Evolutionary conservation across 2,888 invertebrate genomes (phyloP).

Genomic region (Geotrupes spiniger): DNA sequence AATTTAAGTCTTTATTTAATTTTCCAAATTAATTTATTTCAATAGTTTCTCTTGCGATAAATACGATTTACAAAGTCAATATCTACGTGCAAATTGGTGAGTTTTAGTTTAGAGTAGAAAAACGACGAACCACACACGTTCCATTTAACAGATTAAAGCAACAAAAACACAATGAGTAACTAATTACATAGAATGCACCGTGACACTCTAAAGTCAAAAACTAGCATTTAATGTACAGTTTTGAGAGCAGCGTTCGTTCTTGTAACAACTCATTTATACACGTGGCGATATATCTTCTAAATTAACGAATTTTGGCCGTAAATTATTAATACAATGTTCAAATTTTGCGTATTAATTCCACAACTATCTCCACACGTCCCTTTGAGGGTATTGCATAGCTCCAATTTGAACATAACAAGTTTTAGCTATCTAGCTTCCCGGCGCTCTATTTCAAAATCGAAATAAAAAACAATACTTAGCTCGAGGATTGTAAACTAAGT

Average conservation of each 20-base stretch:
- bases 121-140: background rate
- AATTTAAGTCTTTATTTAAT: background rate
- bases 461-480: too few species aligned
- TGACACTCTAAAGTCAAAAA: conserved; percentile 10
- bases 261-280: background rate
- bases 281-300: conserved; percentile 2
- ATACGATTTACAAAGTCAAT: background rate
- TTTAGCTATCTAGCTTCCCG: too few species aligned
- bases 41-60: background rate
- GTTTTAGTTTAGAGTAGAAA: background rate
- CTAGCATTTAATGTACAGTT: conserved; percentile 11
- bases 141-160: conserved; percentile 3
- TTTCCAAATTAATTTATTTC: background rate
- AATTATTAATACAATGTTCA: conserved; percentile 1
- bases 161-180: conserved; percentile 6
- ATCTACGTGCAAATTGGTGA: background rate
- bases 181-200: conserved; percentile 6
- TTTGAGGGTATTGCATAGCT: too few species aligned
- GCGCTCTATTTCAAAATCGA: too few species aligned
- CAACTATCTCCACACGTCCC: background rate
- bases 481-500: too few species aligned
- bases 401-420: too few species aligned
- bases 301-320: conserved; percentile 1
- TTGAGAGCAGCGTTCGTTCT: conserved; percentile 6
- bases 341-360: conserved; percentile 1